Evolutionary conservation across 2,113 vertebrate species (phyloP).

Genomic region (Circaetus gallicus): DNA sequence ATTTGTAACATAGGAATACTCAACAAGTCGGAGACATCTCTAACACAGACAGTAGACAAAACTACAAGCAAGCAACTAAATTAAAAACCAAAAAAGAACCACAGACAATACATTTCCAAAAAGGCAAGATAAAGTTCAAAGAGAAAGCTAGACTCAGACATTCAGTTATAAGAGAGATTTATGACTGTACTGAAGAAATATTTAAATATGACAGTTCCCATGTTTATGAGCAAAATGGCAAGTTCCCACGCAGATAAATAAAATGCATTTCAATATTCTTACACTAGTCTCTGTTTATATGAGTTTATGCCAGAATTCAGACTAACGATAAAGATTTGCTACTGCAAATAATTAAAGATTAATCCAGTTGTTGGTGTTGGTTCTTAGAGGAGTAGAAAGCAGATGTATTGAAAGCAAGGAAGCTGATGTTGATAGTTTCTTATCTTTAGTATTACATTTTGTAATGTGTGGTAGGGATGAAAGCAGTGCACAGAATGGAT

Average conservation of each 20-base stretch:
- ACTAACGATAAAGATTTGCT: slow-evolving; percentile 23
- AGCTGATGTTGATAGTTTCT: slow-evolving; percentile 15
- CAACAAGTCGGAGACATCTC: background rate
- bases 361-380: background rate
- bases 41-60: background rate
- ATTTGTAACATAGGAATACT: background rate
- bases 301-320: slow-evolving; percentile 30
- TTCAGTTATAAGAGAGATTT: slow-evolving; percentile 24
- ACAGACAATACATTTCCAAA: background rate
- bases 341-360: slow-evolving; percentile 14
- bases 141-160: background rate
- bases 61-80: background rate
- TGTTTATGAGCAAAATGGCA: slow-evolving; percentile 13
- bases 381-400: background rate
- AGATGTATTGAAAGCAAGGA: background rate
- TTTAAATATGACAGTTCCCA: slow-evolving; percentile 36
- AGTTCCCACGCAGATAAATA: slow-evolving; percentile 37
- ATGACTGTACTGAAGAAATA: slow-evolving; percentile 20
- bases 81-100: background rate
- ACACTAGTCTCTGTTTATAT: slow-evolving; percentile 28
- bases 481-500: background rate
- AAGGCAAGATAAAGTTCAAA: slow-evolving; percentile 51
- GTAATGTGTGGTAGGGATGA: background rate
- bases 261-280: slow-evolving; percentile 43
- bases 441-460: slow-evolving; percentile 1